Evolutionary conservation across 2,888 invertebrate species (phyloP).

Genomic region (Pantelozetes paolii): DNA sequence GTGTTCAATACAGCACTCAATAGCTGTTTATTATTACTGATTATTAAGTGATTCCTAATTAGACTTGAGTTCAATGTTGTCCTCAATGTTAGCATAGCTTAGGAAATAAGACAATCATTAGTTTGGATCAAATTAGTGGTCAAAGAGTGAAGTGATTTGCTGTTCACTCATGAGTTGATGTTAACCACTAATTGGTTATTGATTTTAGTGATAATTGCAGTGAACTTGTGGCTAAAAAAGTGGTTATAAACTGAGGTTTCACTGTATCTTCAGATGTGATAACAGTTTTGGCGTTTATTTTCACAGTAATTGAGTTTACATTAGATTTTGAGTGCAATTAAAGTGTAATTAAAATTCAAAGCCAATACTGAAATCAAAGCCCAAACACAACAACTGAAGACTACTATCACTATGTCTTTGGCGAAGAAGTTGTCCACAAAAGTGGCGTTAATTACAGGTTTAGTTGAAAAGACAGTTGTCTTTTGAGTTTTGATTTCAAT

Average conservation of each 20-base stretch:
- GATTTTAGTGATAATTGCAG: no score
- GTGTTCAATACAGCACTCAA: not conserved
- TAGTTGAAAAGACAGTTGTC: not conserved
- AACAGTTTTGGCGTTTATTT: not conserved
- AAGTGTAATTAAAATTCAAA: no score
- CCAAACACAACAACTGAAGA: not conserved
- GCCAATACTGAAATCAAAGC: no score
- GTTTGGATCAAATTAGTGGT: no score
- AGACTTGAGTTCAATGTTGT: not conserved
- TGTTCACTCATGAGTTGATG: not conserved
- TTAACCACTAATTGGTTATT: no score
- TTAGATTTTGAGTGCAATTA: no score
- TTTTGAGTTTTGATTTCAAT: not conserved
- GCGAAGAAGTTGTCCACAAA: not conserved
- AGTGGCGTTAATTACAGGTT: not conserved
- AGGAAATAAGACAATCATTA: not conserved
- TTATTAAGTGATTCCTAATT: constrained; percentile 13
- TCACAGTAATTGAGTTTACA: not conserved
- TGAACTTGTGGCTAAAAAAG: not conserved
- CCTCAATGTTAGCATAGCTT: constrained; percentile 2
- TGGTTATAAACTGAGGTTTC: not conserved
- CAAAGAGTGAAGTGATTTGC: no score
- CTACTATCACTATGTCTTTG: not conserved
- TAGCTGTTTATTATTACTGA: constrained; percentile 27
- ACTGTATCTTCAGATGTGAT: not conserved